Percentiles rank a stretch among this genome's conserved stretches.
Conservation (phyloP, 1,140 invertebrate genomes). For the Zaprionus ghesquierei region DNA sequence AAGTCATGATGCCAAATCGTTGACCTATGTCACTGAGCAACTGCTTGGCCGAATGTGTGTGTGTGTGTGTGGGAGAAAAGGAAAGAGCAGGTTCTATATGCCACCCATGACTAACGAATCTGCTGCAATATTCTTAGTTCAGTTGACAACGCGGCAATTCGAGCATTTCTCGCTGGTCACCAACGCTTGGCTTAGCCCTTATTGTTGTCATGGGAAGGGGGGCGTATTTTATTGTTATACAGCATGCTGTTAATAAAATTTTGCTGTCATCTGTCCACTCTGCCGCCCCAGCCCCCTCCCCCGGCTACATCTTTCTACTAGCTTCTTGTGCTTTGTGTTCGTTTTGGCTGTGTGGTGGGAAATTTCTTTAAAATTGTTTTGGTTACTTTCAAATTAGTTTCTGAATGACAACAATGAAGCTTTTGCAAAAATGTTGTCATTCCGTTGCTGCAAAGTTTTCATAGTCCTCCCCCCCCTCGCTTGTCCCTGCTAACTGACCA, state of each 20-base stretch:
- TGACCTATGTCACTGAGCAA: slow-evolving; percentile 61
- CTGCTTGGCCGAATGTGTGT: slow-evolving; percentile 3
- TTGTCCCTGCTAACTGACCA: not conserved
- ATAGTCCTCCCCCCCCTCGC: slow-evolving; percentile 9
- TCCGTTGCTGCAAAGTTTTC: slow-evolving; percentile 75
- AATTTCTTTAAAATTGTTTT: slow-evolving; percentile 82
- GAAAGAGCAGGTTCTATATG: too few relatives aligned
- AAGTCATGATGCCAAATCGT: slow-evolving; percentile 64
- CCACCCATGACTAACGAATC: slow-evolving; percentile 8
- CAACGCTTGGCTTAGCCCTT: slow-evolving; percentile 5
- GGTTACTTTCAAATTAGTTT: slow-evolving; percentile 83
- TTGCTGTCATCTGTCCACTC: slow-evolving; percentile 63
- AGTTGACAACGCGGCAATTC: slow-evolving; percentile 42
- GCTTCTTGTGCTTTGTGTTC: slow-evolving; percentile 22
- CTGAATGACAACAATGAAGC: slow-evolving; percentile 82
- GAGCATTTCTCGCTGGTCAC: slow-evolving; percentile 36
- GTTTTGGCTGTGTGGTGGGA: slow-evolving; percentile 61
- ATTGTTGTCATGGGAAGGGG: slow-evolving; percentile 18
- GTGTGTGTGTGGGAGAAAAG: too few relatives aligned
- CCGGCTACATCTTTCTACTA: not conserved
- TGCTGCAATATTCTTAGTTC: slow-evolving; percentile 20
- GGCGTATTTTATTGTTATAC: slow-evolving; percentile 67
- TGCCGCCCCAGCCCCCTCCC: not conserved
- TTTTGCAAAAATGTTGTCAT: slow-evolving; percentile 82
- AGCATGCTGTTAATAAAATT: slow-evolving; percentile 80